These are phyloP conservation scores for Trissolcus brochymenae DNA, from an alignment of 2,888 invertebrate genomes.

Conservation along the genomic window DNA sequence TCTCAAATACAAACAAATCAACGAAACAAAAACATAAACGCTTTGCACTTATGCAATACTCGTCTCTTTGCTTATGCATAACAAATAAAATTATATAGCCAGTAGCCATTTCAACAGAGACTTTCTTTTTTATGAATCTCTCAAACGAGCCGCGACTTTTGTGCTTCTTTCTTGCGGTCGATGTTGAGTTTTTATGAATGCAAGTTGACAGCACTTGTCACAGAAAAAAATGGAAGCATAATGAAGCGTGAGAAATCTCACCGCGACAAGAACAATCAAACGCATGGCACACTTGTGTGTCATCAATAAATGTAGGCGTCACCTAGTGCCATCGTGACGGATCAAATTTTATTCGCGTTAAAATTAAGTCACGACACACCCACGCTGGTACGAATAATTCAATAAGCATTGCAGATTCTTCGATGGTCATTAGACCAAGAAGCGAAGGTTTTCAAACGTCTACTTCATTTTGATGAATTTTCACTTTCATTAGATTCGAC, in stretches of 20 bases:
- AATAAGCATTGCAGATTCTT: conserved; percentile 15
- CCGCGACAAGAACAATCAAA: conserved; percentile 39
- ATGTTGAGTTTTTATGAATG: conserved; percentile 1
- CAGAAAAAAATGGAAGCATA: conserved; percentile 13
- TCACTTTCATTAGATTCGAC: not conserved
- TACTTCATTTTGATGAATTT: not conserved
- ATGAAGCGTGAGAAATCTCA: conserved; percentile 44
- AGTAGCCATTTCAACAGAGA: no score
- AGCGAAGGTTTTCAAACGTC: conserved; percentile 10
- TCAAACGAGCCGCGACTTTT: not conserved
- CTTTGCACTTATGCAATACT: not conserved
- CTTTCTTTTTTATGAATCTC: no score
- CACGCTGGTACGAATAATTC: conserved; percentile 30
- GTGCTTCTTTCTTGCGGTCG: conserved; percentile 16
- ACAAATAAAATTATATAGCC: conserved; percentile 6
- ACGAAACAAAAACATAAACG: not conserved
- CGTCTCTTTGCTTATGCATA: not conserved
- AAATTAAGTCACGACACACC: conserved; percentile 49
- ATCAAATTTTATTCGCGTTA: conserved; percentile 50
- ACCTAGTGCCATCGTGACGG: conserved; percentile 22
- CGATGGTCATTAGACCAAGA: conserved; percentile 18
- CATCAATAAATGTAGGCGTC: conserved; percentile 40
- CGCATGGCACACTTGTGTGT: conserved; percentile 44
- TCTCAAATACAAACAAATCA: conserved; percentile 1
- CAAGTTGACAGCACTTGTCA: not conserved